Evolutionary conservation across 23 tunicate species (phyloP).

Genomic region (Halocynthia roretzi): DNA sequence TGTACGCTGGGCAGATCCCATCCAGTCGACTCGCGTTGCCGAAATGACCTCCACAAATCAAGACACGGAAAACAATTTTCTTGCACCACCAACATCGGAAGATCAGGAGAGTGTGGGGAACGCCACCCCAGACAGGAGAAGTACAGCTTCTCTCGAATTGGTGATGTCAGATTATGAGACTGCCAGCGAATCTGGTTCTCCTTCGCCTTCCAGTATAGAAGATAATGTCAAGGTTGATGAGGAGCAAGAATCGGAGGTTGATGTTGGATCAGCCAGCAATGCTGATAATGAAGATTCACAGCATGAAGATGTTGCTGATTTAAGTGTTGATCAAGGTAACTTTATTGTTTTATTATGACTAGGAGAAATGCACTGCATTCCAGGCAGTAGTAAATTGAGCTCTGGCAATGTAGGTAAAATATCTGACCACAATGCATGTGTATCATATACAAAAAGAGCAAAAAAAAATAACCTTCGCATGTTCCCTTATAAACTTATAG

Average conservation of each 20-base stretch:
- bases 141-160: neutral
- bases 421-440: too few species aligned
- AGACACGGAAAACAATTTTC: too few species aligned
- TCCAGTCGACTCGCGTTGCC: neutral
- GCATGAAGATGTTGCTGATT: neutral
- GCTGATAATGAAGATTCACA: neutral
- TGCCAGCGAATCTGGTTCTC: slow-evolving; percentile 20
- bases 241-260: neutral
- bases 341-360: too few species aligned
- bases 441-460: too few species aligned
- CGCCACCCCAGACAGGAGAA: neutral
- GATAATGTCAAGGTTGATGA: neutral
- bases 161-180: slow-evolving; percentile 20
- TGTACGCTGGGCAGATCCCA: neutral
- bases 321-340: neutral
- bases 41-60: neutral
- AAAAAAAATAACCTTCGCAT: too few species aligned
- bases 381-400: too few species aligned
- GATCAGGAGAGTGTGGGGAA: neutral
- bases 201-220: neutral
- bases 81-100: too few species aligned
- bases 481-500: too few species aligned
- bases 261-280: neutral
- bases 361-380: too few species aligned
- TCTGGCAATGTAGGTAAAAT: too few species aligned